A percentile compares a stretch with the other conserved stretches of the same genome.
Conservation (phyloP, 2,888 invertebrate species). For the Trichogramma dendrolimi region DNA sequence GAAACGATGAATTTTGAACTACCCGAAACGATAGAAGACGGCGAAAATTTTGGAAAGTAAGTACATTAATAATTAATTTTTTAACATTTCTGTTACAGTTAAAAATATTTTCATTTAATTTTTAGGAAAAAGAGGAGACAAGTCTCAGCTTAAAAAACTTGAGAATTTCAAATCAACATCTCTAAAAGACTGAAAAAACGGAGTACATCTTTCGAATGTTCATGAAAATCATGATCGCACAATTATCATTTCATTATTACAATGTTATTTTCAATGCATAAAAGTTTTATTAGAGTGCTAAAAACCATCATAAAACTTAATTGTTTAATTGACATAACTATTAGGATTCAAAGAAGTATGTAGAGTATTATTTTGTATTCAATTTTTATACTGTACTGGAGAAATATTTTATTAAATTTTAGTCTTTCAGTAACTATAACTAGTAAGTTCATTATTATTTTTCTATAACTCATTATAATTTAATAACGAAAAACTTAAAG, state of each 20-base stretch:
- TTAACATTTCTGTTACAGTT: not conserved
- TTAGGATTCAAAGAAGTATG: not conserved
- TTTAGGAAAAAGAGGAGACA: not conserved
- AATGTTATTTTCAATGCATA: not conserved
- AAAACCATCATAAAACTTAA: not conserved
- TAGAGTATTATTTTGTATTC: no score
- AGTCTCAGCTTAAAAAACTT: no score
- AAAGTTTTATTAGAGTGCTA: not conserved
- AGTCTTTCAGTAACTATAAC: no score
- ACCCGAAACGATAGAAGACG: conserved; percentile 55
- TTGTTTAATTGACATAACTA: not conserved
- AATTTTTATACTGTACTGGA: no score
- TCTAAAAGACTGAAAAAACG: not conserved
- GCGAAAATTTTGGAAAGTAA: conserved; percentile 52
- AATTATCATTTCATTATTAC: not conserved
- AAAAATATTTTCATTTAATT: not conserved
- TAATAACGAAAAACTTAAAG: no score
- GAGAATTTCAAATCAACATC: not conserved
- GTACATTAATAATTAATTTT: conserved; percentile 20
- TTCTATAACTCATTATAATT: no score
- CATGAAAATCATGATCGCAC: not conserved
- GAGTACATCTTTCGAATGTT: not conserved
- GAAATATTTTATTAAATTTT: no score
- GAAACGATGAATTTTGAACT: conserved; percentile 55
- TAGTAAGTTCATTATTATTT: no score